Conservation (phyloP, 2,888 invertebrate genomes). For the Bellardia pandia region DNA sequence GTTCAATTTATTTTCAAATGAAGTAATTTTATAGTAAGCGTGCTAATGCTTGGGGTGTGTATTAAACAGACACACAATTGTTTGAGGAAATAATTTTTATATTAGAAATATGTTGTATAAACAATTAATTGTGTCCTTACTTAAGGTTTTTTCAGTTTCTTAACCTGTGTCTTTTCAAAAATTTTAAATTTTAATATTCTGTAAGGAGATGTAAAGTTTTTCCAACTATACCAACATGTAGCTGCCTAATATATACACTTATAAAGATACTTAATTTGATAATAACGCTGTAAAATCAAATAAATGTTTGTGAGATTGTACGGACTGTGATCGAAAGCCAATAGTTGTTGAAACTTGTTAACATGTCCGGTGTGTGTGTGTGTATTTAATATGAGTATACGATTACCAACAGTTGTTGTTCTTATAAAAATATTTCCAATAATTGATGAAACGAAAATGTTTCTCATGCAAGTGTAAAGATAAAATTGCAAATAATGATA, state of each 20-base stretch:
- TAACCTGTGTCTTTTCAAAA: too few species aligned
- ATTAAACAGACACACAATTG: background rate
- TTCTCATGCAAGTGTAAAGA: background rate
- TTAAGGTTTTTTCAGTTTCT: too few species aligned
- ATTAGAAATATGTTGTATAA: background rate
- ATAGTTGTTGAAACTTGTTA: constrained; percentile 8
- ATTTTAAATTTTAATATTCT: too few species aligned
- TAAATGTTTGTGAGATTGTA: constrained; percentile 7
- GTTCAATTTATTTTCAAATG: constrained; percentile 32
- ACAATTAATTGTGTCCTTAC: background rate
- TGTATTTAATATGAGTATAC: background rate
- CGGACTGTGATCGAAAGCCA: background rate
- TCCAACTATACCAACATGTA: background rate
- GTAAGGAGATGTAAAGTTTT: background rate
- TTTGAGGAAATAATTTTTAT: background rate
- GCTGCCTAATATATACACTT: background rate
- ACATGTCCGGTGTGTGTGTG: background rate
- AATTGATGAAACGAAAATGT: constrained; percentile 10
- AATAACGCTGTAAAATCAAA: constrained; percentile 15
- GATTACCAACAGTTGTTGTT: background rate
- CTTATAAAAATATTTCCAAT: background rate
- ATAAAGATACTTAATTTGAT: background rate
- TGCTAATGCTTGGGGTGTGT: background rate
- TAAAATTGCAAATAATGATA: background rate
- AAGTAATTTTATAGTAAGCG: constrained; percentile 28